Evolutionary conservation across 2,888 invertebrate species (phyloP).

Genomic region (Plebejus anna): DNA sequence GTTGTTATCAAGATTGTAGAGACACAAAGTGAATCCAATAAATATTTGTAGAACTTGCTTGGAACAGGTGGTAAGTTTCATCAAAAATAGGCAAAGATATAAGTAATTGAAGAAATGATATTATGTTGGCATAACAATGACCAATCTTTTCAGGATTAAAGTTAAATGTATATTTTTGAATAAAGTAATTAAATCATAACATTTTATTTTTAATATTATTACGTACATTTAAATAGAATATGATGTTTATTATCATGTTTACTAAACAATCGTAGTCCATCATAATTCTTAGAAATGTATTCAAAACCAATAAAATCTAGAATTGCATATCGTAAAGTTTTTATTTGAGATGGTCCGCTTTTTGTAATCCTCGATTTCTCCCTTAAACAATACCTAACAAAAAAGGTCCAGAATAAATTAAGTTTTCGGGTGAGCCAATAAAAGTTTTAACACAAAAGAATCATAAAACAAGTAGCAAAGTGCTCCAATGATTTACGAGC

Average conservation of each 20-base stretch:
- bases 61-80: not conserved
- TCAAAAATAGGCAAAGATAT: not conserved
- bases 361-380: not conserved
- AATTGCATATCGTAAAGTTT: not conserved
- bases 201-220: too few relatives aligned
- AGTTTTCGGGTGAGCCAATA: conserved; percentile 74
- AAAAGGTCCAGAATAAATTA: conserved; percentile 72
- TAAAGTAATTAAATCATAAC: too few relatives aligned
- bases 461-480: conserved; percentile 76
- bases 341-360: not conserved
- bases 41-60: not conserved
- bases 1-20: conserved; percentile 9
- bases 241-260: too few relatives aligned
- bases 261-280: too few relatives aligned
- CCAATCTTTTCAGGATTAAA: not conserved
- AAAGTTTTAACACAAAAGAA: conserved; percentile 79
- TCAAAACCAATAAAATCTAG: not conserved
- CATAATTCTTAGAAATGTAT: not conserved
- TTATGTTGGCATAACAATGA: not conserved
- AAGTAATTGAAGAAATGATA: not conserved
- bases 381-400: conserved; percentile 42
- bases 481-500: conserved; percentile 71
- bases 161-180: too few relatives aligned
- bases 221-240: too few relatives aligned
- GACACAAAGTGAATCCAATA: not conserved